Base-by-base conservation (phyloP, 2,888 invertebrate genomes). In the Apamea anceps region DNA sequence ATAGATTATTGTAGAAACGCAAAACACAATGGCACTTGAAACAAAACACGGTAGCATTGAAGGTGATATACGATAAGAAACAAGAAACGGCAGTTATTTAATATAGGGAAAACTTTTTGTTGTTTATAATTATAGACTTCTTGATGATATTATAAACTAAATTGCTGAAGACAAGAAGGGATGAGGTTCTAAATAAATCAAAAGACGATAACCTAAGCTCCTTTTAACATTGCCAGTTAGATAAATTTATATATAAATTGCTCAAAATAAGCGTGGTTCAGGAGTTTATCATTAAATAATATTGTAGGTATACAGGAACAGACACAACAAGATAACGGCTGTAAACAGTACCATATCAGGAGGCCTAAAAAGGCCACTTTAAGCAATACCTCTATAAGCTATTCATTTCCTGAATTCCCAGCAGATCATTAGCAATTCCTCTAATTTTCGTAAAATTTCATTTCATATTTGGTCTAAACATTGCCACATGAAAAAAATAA, bases 321-420 rank as follows among this genome's bases (percentile, higher is more conserved):
- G 87, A 89, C 87, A 87, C 75, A 89, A 88, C 77, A 86, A 79
- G 88, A 92, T 90, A 91, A 81, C 78, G 75, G 67, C 75, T 77
- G 87, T 88, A 91, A 90, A 91, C 86, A 91, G 82, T 79, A 75
- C 77, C 80, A 76, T 89, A 89, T 88, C 88, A n/a, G n/a, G n/a
- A n/a, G n/a, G n/a, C n/a, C n/a, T n/a, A n/a, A n/a, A n/a, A n/a
- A n/a, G n/a, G n/a, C n/a, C n/a, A n/a, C n/a, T n/a, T n/a, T n/a
- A n/a, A n/a, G n/a, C n/a, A n/a, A n/a, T n/a, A n/a, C n/a, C n/a
- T n/a, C n/a, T n/a, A n/a, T n/a, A n/a, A n/a, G n/a, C n/a, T n/a
- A n/a, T n/a, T n/a, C n/a, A n/a, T n/a, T n/a, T n/a, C n/a, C n/a
- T n/a, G n/a, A n/a, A n/a, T n/a, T n/a, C n/a, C n/a, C n/a, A n/a